Base-by-base conservation (phyloP, 1,140 invertebrate species). In the Anastrepha ludens region DNA sequence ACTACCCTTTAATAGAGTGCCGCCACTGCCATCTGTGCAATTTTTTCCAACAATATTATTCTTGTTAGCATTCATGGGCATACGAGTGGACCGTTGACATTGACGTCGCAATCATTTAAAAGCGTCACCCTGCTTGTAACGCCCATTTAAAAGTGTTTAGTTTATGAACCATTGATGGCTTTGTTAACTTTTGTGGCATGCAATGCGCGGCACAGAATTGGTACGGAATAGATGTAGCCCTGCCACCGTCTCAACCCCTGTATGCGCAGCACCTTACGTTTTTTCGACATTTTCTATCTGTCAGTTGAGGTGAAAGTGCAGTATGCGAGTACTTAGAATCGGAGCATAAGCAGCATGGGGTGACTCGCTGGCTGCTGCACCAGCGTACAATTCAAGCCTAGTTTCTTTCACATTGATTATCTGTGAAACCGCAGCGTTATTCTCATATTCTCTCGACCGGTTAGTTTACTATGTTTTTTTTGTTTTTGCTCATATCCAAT, bases 81-180 rank as follows among this genome's bases (percentile, higher is more conserved):
- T 11, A 17, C 74, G 29, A 29, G 29, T 29, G 29, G 29, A 29
- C 47, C n/a, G 9, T n/a, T 81, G 74, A 81, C n/a, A 81, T 58
- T 81, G 47, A 81, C 47, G 74, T 55, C 74, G 74, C 17, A 47
- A 55, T 17, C 47, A 81, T 81, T 81, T 81, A 81, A 81, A 81
- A 81, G 74, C 87, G 87, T 78, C 67, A 86, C 64, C 70, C 90
- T 88, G 88, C 85, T 89, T 88, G 87, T 70, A 87, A 74, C 87
- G 88, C 86, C 86, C 91, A 87, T 92, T 92, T 92, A 92, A 92
- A 92, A 92, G 91, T 92, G 91, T 92, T 92, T 92, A 92, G 91
- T 92, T 92, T 92, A 92, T 92, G 90, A 91, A 89, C 89, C 90
- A 92, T 92, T 92, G 91, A 92, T 92, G 91, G 91, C 91, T 92